phyloP scores from a whole-genome alignment of 2,113 vertebrate species.

The Pavo muticus region DNA sequence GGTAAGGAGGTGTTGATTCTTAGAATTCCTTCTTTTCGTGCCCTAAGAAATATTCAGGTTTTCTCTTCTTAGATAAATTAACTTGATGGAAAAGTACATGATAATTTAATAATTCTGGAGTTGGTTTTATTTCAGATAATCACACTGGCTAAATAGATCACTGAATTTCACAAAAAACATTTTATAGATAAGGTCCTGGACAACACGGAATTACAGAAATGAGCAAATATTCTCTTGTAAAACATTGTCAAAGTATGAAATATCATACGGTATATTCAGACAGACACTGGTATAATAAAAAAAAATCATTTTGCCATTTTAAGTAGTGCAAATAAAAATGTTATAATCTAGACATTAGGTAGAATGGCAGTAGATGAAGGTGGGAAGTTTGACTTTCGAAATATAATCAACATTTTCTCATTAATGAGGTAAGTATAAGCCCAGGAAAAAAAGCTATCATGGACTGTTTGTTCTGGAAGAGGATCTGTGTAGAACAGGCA shows the following conservation, averaged over 20 bases:
- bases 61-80: not conserved
- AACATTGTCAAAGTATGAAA: not conserved
- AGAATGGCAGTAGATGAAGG: not conserved
- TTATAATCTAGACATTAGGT: slow-evolving; percentile 10
- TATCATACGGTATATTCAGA: not conserved
- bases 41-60: not conserved
- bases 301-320: not conserved
- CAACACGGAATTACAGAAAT: not conserved
- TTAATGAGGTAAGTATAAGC: not conserved
- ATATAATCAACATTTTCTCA: slow-evolving; percentile 34
- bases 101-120: not conserved
- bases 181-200: not conserved
- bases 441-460: not conserved
- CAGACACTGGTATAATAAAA: not conserved
- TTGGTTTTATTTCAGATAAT: slow-evolving; percentile 24
- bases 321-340: not conserved
- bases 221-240: not conserved
- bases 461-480: not conserved
- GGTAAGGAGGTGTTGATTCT: not conserved
- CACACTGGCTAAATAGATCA: not conserved
- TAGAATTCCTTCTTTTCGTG: not conserved
- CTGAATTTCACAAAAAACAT: not conserved
- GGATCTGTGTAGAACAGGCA: not conserved
- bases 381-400: not conserved
- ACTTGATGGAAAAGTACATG: not conserved